phyloP scores from a whole-genome alignment of 2,888 invertebrate genomes.

The Drosophila glabriapex region DNA sequence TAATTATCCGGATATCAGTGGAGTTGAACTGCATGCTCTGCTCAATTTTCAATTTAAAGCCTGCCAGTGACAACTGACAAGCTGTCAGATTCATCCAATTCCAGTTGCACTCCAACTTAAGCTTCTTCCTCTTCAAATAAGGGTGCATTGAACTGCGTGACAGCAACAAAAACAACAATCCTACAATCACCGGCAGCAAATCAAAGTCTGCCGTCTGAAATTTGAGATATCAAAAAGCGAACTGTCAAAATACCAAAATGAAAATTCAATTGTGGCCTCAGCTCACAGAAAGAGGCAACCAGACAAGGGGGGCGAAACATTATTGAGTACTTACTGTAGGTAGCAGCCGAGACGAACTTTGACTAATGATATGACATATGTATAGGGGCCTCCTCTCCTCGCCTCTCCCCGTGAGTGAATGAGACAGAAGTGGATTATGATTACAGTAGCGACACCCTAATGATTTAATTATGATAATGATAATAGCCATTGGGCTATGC shows the following conservation, averaged over 20 bases:
- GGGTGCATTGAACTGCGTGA: slow-evolving; percentile 69
- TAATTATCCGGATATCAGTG: slow-evolving; percentile 48
- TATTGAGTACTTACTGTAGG: slow-evolving; percentile 45
- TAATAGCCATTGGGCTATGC: slow-evolving; percentile 41
- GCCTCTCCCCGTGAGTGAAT: slow-evolving; percentile 17
- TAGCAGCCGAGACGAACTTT: slow-evolving; percentile 49
- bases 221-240: slow-evolving; percentile 72
- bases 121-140: slow-evolving; percentile 15
- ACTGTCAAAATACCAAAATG: slow-evolving; percentile 74
- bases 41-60: slow-evolving; percentile 47
- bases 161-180: slow-evolving; percentile 31
- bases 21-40: neutral
- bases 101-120: slow-evolving; percentile 1
- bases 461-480: slow-evolving; percentile 78
- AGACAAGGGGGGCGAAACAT: neutral
- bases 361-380: slow-evolving; percentile 60
- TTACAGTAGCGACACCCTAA: slow-evolving; percentile 58
- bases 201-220: slow-evolving; percentile 62
- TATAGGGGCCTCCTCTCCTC: slow-evolving; percentile 57
- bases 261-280: slow-evolving; percentile 54
- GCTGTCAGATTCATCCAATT: slow-evolving; percentile 48
- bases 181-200: slow-evolving; percentile 38
- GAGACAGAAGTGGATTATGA: slow-evolving; percentile 45
- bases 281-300: slow-evolving; percentile 4
- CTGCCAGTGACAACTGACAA: slow-evolving; percentile 65